Conservation (phyloP, 2,888 invertebrate species). For the Diplazon laetatorius region DNA sequence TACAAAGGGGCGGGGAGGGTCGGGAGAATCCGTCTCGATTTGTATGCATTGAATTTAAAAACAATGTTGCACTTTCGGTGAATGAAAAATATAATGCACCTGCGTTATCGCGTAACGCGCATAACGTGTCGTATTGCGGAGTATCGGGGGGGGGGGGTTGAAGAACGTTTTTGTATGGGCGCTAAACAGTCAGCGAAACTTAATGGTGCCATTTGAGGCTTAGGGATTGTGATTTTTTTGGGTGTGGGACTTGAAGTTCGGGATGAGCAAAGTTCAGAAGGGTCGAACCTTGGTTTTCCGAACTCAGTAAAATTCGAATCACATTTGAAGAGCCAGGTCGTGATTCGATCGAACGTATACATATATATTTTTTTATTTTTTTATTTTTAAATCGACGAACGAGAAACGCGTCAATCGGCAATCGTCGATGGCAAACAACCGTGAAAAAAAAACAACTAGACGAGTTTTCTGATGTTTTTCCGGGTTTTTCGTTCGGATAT, state of each 20-base stretch:
- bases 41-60: constrained; percentile 77
- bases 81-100: constrained; percentile 68
- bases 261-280: no score
- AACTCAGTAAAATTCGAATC: neutral
- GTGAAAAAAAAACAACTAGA: constrained; percentile 47
- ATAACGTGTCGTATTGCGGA: constrained; percentile 15
- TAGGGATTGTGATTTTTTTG: no score
- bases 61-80: constrained; percentile 70
- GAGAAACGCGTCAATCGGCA: constrained; percentile 40
- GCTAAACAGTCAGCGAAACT: no score
- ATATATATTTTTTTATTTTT: no score
- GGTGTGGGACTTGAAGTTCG: no score
- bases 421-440: constrained; percentile 39
- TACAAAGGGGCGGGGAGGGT: neutral
- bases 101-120: constrained; percentile 21
- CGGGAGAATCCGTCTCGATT: constrained; percentile 65
- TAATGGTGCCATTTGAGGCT: no score
- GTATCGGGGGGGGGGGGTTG: no score
- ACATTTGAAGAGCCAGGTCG: neutral
- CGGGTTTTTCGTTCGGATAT: no score
- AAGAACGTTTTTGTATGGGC: no score
- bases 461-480: constrained; percentile 18
- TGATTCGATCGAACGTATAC: neutral
- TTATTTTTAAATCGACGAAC: no score
- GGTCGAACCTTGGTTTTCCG: no score